Evolutionary conservation across 2,888 invertebrate species (phyloP), one percentile per base, ranked within the genome.

Genomic region (Eupithecia inturbata): DNA sequence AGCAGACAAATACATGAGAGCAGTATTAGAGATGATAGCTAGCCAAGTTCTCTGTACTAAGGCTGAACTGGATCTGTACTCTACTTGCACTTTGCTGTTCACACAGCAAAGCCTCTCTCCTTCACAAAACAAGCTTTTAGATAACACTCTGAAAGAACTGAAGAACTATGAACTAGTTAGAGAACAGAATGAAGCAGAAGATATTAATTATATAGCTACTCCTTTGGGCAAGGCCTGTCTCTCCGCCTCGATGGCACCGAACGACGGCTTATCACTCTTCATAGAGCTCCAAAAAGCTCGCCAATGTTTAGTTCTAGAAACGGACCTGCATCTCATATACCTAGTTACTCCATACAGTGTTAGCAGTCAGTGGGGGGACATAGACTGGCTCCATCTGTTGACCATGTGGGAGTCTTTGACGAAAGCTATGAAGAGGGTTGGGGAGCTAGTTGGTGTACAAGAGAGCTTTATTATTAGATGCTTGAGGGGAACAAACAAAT

Each of bases 261-360:
- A 97, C 87, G 99, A 99, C 89, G 99, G 98, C 0, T 93, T 99
- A 12, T 95, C 97, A 26, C 95, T 99, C 62, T 98, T 99, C 86
- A 95, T 96, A 77, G 99, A 99, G 89, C 90, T 99, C 36, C 97
- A 98, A 88, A 97, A 97, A 89, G 98, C 99, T 0, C 95, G 98
- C 12, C 96, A 97, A 82, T 97, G 97, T 85, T 97, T 99, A 86
- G 98, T 98, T 0, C 92, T 99, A 16, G 98, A 99, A 87, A 98
- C 97, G 71, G 99, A 99, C 84, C 95, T 99, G 3, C 99, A 99
- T 91, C 96, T 99, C 60, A 96, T 99, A 67, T 99, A 99, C 90
- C 95, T 99, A 84, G 99, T 99, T 60, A 99, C 99, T 3, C 99
- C 99, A 0, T 97, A 98, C 78, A 98, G 97, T 88, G 96, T 98